Evolutionary conservation across 2,888 invertebrate species (phyloP), one percentile per base, ranked within the genome.

Genomic region (Dione juno): DNA sequence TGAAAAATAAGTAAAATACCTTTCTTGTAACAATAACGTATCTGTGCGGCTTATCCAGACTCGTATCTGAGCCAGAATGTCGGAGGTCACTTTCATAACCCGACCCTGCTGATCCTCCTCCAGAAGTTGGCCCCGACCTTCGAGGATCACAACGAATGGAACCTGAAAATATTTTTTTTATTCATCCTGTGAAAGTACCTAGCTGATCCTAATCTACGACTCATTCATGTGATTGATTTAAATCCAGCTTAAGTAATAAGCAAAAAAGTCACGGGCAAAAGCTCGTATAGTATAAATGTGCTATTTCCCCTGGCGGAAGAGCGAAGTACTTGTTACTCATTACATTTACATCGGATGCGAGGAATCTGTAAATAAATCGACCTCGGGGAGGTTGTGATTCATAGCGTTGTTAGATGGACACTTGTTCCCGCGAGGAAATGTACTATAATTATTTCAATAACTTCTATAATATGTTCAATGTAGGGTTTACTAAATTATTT

Each of bases 31-130:
- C 84, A 74, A 92, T 90, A 50, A 89, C 92, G 76, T 88, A 92
- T 78, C 88, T 88, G 66, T 78, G 84, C 21, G 83, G 84, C 73
- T 88, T 90, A 40, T 88, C 88, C 87, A 91, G 88, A 77, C 92
- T 92, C 57, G 84, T 87, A 9, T 93, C 90, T 0, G 92, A 92
- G 11, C 88, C 88, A 1, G 93, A 89, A 59, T 89, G 88, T 8
- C 89, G 87, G 13, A 88, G 87, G 76, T 94, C 94, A 74, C 94
- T 94, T 78, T 93, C 94, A 81, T 94, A 94, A 0, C 94, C 94
- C 0, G 94, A 94, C 1, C 93, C 94, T 0, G 90, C 92, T 0
- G 94, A 94, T 0, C 93, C 93, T 0, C 86, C 88, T 0, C 88
- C 92, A 0, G 92, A 91, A 0, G 82, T 86, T 0, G 88, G 87